Conservation (phyloP, 2,113 vertebrate species). For the Sphyrna mokarran region DNA sequence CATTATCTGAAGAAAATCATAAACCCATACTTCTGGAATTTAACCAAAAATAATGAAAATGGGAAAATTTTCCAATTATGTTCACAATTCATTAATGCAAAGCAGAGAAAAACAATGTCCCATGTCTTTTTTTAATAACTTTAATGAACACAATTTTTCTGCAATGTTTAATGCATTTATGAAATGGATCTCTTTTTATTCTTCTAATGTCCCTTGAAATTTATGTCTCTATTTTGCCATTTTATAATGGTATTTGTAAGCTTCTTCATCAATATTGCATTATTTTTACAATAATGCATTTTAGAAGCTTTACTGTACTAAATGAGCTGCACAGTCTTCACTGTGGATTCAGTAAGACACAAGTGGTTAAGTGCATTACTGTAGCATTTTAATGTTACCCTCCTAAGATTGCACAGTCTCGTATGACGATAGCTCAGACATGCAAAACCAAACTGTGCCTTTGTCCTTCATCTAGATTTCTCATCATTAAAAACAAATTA, state of each 20-base stretch:
- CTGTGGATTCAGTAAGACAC: not conserved
- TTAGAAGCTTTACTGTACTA: not conserved
- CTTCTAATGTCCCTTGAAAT: not conserved
- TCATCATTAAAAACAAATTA: constrained; percentile 1
- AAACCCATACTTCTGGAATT: not conserved
- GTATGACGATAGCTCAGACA: not conserved
- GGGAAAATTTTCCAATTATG: not conserved
- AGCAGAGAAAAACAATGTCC: not conserved
- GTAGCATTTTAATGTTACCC: not conserved
- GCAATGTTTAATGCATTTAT: not conserved
- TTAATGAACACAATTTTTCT: not conserved
- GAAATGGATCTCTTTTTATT: not conserved
- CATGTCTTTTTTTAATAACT: not conserved
- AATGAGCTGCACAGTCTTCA: not conserved
- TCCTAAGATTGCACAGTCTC: not conserved
- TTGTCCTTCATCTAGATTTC: not conserved
- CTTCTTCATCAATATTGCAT: not conserved
- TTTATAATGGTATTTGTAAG: not conserved
- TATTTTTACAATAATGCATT: not conserved
- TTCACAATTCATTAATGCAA: not conserved
- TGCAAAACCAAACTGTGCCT: not conserved
- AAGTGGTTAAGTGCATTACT: not conserved
- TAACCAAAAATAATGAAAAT: not conserved
- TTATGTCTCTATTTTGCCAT: not conserved
- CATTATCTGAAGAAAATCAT: not conserved